Evolutionary conservation across 2,888 invertebrate species (phyloP).

Genomic region (Macrophya annulata): DNA sequence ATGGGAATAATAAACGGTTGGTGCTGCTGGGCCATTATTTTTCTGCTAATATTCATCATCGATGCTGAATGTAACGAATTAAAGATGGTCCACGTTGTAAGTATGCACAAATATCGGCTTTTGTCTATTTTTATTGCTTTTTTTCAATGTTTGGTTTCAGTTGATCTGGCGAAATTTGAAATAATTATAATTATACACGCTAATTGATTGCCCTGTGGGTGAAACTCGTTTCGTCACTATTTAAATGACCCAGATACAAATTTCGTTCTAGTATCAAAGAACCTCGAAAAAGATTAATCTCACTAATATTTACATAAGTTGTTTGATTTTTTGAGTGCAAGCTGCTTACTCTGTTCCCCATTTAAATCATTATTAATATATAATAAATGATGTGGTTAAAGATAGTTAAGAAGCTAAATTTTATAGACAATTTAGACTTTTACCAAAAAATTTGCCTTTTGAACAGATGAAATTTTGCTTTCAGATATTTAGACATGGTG

Average conservation of each 20-base stretch:
- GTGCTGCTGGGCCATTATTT: not conserved
- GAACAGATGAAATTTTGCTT: not conserved
- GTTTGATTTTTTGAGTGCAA: not conserved
- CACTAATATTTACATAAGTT: not conserved
- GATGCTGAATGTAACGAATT: constrained; percentile 14
- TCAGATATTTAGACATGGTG: constrained; percentile 61
- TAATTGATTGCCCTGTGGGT: not conserved
- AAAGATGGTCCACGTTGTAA: constrained; percentile 43
- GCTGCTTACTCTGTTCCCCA: not conserved
- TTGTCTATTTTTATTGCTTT: not conserved
- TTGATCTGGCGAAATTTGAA: not conserved
- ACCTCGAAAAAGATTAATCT: not conserved
- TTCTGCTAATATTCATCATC: not conserved
- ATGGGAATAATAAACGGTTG: not conserved
- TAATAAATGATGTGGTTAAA: not conserved
- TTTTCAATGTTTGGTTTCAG: not conserved
- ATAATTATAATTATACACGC: too few species aligned
- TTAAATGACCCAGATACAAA: not conserved
- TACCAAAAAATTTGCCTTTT: not conserved
- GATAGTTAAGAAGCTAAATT: not conserved
- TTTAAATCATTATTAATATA: not conserved
- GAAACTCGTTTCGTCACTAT: not conserved
- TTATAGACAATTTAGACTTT: not conserved
- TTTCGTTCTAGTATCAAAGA: not conserved
- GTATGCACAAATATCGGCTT: not conserved